Evolutionary conservation across 2,888 invertebrate species (phyloP), one percentile per base, ranked within the genome.

Genomic region (Nowickia ferox): DNA sequence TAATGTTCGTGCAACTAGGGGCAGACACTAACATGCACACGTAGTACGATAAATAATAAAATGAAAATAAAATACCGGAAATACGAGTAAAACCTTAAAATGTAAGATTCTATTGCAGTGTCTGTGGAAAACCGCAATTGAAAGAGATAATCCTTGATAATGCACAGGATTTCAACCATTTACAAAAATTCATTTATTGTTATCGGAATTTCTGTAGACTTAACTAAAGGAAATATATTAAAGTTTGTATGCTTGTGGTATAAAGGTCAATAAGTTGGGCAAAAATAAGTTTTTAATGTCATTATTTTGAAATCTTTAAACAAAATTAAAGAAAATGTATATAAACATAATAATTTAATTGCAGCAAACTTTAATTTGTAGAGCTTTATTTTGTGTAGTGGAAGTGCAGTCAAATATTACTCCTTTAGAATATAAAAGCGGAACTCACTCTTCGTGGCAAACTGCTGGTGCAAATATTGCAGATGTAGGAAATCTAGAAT

Each of bases 101-200:
- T 46, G 30, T 5, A 59, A 57, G 10, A 69, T 57, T 55, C 19
- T 38, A 38, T 48, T 63, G 53, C 65, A 11, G 19, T 65, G 51
- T 65, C 72, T 19, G 59, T 72, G n/a, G 59, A 78, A 78, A 68
- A 17, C 69, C 48, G 13, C 79, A 75, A 65, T 75, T 84, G 84
- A 75, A 79, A 61, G 57, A 74, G 74, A 69, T 75, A 79, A 84
- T 79, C 72, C 72, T 13, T n/a, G 74, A 74, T 72, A 72, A 80
- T 66, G 44, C 38, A 63, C 53, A 69, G n/a, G 15, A 22, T 30
- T 51, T 42, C 13, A 59, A 11, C 30, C 57, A 57, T 9, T 22
- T 38, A 6, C 6, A 68, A 17, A 38, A 68, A 59, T 48, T 19
- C 63, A 48, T 55, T 72, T 79, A 65, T 79, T 79, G 71, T 46